Evolutionary conservation across 2,113 vertebrate species (phyloP), one percentile per base, ranked within the genome.

Genomic region (Gobio gobio): DNA sequence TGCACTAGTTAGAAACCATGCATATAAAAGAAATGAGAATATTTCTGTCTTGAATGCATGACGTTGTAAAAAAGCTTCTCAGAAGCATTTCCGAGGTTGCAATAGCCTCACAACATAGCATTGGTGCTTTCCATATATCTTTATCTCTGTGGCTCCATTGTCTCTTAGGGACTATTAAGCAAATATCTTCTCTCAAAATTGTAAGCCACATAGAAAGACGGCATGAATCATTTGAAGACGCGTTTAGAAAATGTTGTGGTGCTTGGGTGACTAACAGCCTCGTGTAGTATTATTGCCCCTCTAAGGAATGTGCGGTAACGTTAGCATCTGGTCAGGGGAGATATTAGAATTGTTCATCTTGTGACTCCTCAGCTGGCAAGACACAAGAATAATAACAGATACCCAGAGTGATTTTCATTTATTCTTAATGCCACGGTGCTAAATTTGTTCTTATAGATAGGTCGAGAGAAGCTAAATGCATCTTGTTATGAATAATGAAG

Each of bases 311-410:
- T 54, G 49, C 24, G 29, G 80, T 72, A 18, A 56, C 0, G 12
- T 81, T 33, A 81, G 78, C 61, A 81, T 36, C 59, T 81, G 61
- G 61, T 68, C 18, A 51, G 78, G 26, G 26, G 61, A 72, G 66
- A 72, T 59, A 85, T 77, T 68, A 36, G 56, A 76, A 59, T 63
- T 43, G 24, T 66, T 87, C 49, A 85, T 87, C 78, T 81, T 47
- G 5, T 82, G 66, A 40, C 45, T 82, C 66, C 26, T 72, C 80
- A 18, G 64, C 64, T 66, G 78, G 18, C 61, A 66, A 26, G 20
- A 33, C 4, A 8, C 18, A 72, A 12, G 2, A 40, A 56, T 58
- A 82, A 72, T 56, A 58, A 56, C 3, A 80, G 43, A 80, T 29
- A 18, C n/a, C n/a, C 40, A 56, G 47, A 82, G 70, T 22, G 47